Evolutionary conservation across 1,140 invertebrate species (phyloP).

Genomic region (Glomeris maerens): DNA sequence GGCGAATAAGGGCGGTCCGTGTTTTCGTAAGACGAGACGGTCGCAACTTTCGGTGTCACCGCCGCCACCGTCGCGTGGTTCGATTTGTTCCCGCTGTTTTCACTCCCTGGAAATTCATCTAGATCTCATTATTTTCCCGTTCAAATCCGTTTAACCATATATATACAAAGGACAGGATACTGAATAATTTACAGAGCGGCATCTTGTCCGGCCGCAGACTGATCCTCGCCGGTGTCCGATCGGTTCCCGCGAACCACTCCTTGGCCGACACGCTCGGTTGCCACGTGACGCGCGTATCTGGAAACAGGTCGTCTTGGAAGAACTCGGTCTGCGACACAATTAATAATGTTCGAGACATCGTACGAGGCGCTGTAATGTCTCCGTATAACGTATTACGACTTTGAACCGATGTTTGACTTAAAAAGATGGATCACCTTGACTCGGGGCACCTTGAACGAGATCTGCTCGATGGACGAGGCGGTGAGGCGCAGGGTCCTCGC

Average conservation of each 20-base stretch:
- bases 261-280: constrained; percentile 52
- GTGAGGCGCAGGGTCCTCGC: constrained; percentile 74
- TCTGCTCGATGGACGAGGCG: constrained; percentile 71
- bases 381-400: constrained; percentile 9
- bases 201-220: constrained; percentile 74
- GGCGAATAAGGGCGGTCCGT: no score
- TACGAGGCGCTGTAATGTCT: no score
- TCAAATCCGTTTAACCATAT: no score
- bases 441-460: constrained; percentile 85
- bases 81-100: no score
- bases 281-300: constrained; percentile 76
- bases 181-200: constrained; percentile 66
- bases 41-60: no score
- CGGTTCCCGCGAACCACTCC: constrained; percentile 56
- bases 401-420: constrained; percentile 1
- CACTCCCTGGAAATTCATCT: no score
- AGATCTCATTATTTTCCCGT: no score
- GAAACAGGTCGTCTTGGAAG: constrained; percentile 93
- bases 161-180: no score
- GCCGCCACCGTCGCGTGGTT: no score
- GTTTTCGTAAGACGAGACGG: no score
- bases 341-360: constrained; percentile 12
- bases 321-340: constrained; percentile 55
- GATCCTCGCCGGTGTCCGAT: constrained; percentile 44
- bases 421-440: constrained; percentile 53